Percentiles rank a stretch among this genome's conserved stretches.
These are phyloP conservation scores for Ceyx cyanopectus DNA, from an alignment of 2,113 vertebrate species.

Conservation along the genomic window DNA sequence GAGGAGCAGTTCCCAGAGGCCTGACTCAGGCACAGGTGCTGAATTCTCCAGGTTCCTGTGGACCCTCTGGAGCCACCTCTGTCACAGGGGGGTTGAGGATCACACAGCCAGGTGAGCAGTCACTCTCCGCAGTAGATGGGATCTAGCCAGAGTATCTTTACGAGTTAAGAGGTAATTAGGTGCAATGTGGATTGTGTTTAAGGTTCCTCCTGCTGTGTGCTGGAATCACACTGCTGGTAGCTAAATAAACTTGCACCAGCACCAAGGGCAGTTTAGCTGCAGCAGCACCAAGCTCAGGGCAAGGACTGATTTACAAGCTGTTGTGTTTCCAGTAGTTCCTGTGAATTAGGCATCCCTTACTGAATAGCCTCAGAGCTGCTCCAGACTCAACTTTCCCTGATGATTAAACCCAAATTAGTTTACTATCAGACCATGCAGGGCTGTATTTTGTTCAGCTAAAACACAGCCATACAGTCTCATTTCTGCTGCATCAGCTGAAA, in stretches of 20 bases:
- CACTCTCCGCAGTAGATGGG: background rate
- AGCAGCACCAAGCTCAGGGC: background rate
- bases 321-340: background rate
- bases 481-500: constrained; percentile 24
- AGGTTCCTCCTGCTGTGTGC: background rate
- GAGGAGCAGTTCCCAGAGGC: constrained; percentile 20
- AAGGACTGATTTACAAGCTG: background rate
- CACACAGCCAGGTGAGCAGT: background rate
- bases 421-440: background rate
- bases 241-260: background rate
- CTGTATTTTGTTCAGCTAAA: background rate
- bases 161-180: background rate
- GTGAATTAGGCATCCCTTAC: background rate
- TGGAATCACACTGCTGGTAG: background rate
- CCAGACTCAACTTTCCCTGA: background rate
- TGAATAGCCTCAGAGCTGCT: background rate
- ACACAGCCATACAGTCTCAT: background rate
- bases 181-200: background rate
- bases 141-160: background rate
- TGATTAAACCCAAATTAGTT: background rate
- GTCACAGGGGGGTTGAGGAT: background rate
- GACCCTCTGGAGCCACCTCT: background rate
- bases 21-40: background rate
- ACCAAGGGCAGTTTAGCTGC: background rate
- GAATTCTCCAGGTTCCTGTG: background rate